Evolutionary conservation across 2,797 vertebrate species (phyloP), one percentile per base, ranked within the genome.

Genomic region (Pangasius larnaudii): DNA sequence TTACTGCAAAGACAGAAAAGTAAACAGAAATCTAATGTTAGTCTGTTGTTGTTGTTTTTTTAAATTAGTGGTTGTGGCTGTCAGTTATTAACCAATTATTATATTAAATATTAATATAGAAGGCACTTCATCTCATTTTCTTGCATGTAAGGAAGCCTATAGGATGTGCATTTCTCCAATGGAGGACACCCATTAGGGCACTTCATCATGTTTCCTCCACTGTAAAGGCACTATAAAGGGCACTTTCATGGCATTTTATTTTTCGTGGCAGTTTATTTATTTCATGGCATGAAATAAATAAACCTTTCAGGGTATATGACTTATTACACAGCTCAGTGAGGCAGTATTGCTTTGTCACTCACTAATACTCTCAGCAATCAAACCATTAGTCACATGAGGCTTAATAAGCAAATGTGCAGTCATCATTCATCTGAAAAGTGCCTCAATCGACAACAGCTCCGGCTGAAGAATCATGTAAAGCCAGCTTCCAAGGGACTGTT

Each of bases 341-440:
- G 95, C 96, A 97, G 95, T 95, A 93, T 95, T 93, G 95, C 93
- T 95, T 93, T 95, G 94, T 94, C 93, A 94, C n/a, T 95, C 93
- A 94, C 95, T 96, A 67, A 84, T 94, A 94, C 96, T 96, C 95
- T 95, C 42, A 51, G 61, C 81, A 67, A 95, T 94, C 95, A 95
- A 96, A 33, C 27, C 19, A 83, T 65, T 49, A 96, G 95, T 96
- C 96, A 96, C 95, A 95, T 93, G 92, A 93, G 95, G 95, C 96
- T 96, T 97, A 97, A 97, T 96, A 96, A 96, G 96, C 92, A 96
- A 94, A 95, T 94, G 96, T 95, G 95, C 95, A 96, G 96, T 95
- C 95, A 96, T 85, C 77, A 51, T 85, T 85, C n/a, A 46, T 61
- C 83, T 95, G 95, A 92, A 94, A 93, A 93, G 92, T 93, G 30